These are phyloP conservation scores for Rhabdomys pumilio DNA, from an alignment of 2,797 vertebrate species.

Conservation along the genomic window DNA sequence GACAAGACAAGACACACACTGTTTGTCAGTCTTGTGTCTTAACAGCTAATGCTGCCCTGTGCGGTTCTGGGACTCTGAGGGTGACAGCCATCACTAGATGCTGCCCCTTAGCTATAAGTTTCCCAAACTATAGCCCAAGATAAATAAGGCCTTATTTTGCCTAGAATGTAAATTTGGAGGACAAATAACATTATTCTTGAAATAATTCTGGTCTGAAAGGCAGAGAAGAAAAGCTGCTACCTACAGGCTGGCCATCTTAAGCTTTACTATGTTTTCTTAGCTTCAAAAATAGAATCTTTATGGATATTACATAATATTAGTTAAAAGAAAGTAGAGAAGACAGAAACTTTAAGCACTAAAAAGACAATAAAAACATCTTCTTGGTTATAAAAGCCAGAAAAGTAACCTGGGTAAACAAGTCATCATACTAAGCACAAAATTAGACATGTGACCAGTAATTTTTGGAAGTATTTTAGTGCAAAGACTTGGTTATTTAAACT, in stretches of 20 bases:
- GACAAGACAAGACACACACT: background rate
- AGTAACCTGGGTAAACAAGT: slow-evolving; percentile 43
- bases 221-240: background rate
- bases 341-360: background rate
- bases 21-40: background rate
- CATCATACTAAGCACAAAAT: slow-evolving; percentile 13
- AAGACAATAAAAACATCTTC: slow-evolving; percentile 10
- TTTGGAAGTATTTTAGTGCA: slow-evolving; percentile 9
- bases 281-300: slow-evolving; percentile 55
- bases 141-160: background rate
- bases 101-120: background rate
- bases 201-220: background rate
- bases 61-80: background rate
- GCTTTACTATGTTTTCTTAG: slow-evolving; percentile 16
- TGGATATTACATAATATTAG: background rate
- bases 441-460: slow-evolving; percentile 28
- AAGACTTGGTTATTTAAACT: slow-evolving; percentile 31
- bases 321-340: background rate
- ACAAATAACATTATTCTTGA: slow-evolving; percentile 26
- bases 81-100: background rate
- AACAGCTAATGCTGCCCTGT: background rate
- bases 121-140: background rate
- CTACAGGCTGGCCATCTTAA: background rate
- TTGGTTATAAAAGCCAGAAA: background rate
- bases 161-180: background rate